phyloP scores from a whole-genome alignment of 2,113 vertebrate species.

The Lampris megalopsis region DNA sequence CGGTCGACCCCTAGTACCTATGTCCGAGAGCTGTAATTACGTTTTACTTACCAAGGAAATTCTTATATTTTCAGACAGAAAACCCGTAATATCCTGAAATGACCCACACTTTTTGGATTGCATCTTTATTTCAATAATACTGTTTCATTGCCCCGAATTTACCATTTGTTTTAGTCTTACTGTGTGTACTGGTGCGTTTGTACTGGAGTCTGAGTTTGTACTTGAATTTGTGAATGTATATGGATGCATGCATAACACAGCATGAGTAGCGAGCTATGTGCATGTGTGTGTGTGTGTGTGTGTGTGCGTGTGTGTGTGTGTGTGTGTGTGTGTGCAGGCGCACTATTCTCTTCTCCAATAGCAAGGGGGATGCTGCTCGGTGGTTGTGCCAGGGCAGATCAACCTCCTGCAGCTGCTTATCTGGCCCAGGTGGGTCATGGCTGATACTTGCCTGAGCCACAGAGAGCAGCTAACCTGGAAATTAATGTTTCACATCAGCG shows the following conservation, averaged over 20 bases:
- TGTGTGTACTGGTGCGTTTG: not conserved
- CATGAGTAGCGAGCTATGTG: conserved; percentile 20
- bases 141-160: not conserved
- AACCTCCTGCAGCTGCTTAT: conserved; percentile 84
- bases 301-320: conserved; percentile 23
- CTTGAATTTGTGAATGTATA: not conserved
- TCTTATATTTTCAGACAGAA: too few species aligned
- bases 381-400: conserved; percentile 69
- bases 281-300: not conserved
- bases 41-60: too few species aligned
- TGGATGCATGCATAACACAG: not conserved
- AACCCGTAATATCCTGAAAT: too few species aligned
- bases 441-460: conserved; percentile 85
- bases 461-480: conserved; percentile 87
- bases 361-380: conserved; percentile 62
- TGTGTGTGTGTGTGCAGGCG: conserved; percentile 9
- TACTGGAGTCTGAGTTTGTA: not conserved
- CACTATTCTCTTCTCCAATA: conserved; percentile 46
- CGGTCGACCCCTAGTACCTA: too few species aligned
- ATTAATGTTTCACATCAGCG: conserved; percentile 87
- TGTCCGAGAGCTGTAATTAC: too few species aligned
- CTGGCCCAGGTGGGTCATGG: conserved; percentile 83
- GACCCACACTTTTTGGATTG: too few species aligned
- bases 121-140: not conserved
- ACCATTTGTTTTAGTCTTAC: too few species aligned